phyloP scores from a whole-genome alignment of 2,888 invertebrate species.

The Chrysina gloriosa region DNA sequence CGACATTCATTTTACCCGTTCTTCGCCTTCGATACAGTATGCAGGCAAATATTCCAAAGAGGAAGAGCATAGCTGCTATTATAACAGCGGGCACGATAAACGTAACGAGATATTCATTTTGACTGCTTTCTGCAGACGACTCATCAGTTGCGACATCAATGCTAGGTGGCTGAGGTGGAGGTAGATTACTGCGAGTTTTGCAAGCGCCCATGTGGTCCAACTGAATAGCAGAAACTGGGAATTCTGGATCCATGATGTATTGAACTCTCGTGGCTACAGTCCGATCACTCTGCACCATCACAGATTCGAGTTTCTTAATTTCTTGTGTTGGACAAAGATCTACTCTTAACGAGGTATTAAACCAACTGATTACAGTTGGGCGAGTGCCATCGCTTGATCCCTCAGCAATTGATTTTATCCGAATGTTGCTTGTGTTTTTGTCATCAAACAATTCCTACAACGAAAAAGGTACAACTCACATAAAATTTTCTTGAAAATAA shows the following conservation, averaged over 20 bases:
- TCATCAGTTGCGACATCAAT: constrained; percentile 66
- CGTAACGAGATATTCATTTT: constrained; percentile 79
- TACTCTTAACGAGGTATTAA: constrained; percentile 82
- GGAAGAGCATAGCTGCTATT: constrained; percentile 86
- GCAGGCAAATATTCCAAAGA: constrained; percentile 90
- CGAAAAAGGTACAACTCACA: constrained; percentile 4
- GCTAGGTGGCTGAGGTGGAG: constrained; percentile 54
- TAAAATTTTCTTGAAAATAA: background rate
- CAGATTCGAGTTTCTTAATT: constrained; percentile 77
- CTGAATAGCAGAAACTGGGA: constrained; percentile 75
- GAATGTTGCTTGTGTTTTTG: constrained; percentile 76
- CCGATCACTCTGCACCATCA: constrained; percentile 76
- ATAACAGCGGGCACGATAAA: constrained; percentile 91
- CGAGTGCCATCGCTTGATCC: constrained; percentile 67
- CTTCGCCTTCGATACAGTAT: constrained; percentile 85
- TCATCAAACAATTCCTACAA: constrained; percentile 80
- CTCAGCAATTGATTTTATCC: constrained; percentile 76
- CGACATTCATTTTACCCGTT: constrained; percentile 83
- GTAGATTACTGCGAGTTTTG: constrained; percentile 56
- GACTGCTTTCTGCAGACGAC: constrained; percentile 64
- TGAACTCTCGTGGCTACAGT: constrained; percentile 71
- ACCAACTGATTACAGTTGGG: constrained; percentile 74
- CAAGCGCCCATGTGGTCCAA: constrained; percentile 73
- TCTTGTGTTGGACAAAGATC: constrained; percentile 82
- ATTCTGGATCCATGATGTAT: constrained; percentile 77